Percentiles rank a stretch among this genome's conserved stretches.
phyloP scores from a whole-genome alignment of 2,797 vertebrate species.

The Neoniphon sammara region DNA sequence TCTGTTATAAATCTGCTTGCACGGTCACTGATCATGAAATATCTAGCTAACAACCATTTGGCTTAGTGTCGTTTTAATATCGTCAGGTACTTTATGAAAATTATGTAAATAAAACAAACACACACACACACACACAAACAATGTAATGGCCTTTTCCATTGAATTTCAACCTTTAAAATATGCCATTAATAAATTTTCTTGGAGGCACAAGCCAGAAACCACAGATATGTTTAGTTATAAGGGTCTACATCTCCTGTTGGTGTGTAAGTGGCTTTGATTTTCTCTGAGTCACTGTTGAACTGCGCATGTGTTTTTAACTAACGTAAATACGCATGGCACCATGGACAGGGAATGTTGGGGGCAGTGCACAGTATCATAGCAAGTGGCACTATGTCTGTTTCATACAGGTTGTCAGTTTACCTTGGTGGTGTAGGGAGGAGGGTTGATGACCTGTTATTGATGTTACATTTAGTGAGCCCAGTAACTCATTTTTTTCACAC shows the following conservation, averaged over 20 bases:
- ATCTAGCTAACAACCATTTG: too few relatives aligned
- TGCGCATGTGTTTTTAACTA: slow-evolving; percentile 15
- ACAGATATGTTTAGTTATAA: not conserved
- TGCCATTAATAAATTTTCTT: not conserved
- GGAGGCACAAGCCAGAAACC: not conserved
- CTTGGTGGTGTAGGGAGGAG: not conserved
- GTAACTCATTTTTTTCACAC: slow-evolving; percentile 12
- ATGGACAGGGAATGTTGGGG: not conserved
- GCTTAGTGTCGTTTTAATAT: too few relatives aligned
- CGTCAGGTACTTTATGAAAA: too few relatives aligned
- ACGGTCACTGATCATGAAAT: too few relatives aligned
- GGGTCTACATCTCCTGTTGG: not conserved
- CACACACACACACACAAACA: too few relatives aligned
- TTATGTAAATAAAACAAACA: too few relatives aligned
- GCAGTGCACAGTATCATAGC: slow-evolving; percentile 6
- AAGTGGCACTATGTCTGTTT: not conserved
- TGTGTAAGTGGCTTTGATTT: slow-evolving; percentile 11
- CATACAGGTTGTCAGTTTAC: slow-evolving; percentile 32
- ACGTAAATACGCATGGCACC: not conserved
- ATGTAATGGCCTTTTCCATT: too few relatives aligned
- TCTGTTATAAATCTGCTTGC: not conserved
- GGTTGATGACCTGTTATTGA: slow-evolving; percentile 21
- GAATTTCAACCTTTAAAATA: not conserved
- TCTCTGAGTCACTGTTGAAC: slow-evolving; percentile 11
- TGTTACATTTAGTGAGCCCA: slow-evolving; percentile 15